phyloP scores from a whole-genome alignment of 2,113 vertebrate species.

The Xiphophorus maculatus region DNA sequence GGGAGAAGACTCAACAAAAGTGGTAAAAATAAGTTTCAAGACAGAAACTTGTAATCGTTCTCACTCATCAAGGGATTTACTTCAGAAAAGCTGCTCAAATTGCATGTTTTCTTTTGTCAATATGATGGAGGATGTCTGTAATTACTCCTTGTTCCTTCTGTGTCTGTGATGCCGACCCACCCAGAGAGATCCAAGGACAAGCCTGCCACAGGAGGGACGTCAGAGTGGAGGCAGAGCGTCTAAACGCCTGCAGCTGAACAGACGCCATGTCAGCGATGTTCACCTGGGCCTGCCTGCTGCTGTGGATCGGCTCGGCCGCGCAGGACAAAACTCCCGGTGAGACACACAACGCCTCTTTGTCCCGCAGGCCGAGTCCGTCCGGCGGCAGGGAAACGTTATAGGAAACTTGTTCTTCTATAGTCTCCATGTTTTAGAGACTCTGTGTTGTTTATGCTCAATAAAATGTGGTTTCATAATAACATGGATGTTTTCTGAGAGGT shows the following conservation, averaged over 20 bases:
- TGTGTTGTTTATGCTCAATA: too few relatives aligned
- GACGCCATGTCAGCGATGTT: conserved; percentile 54
- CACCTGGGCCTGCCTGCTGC: conserved; percentile 59
- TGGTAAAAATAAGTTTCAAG: conserved; percentile 3
- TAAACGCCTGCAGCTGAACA: conserved; percentile 13
- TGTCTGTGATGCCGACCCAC: conserved; percentile 34
- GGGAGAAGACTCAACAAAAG: not conserved
- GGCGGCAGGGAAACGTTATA: not conserved
- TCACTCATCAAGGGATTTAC: conserved; percentile 4
- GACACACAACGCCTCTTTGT: conserved; percentile 64
- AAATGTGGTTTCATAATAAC: too few relatives aligned
- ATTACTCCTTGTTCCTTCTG: conserved; percentile 25
- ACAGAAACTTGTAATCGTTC: not conserved
- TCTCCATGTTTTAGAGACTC: not conserved
- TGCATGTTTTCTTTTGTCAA: conserved; percentile 17
- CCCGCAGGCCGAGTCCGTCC: conserved; percentile 8
- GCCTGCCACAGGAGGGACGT: not conserved
- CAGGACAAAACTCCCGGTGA: conserved; percentile 70
- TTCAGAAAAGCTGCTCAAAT: conserved; percentile 11
- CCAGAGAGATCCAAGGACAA: conserved; percentile 40
- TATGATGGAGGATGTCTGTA: conserved; percentile 36
- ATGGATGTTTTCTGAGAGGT: too few relatives aligned
- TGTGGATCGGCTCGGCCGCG: conserved; percentile 48
- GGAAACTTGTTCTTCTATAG: not conserved
- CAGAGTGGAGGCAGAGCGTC: conserved; percentile 23